Conservation (phyloP, 2,113 vertebrate species). For the Aleadryas rufinucha region DNA sequence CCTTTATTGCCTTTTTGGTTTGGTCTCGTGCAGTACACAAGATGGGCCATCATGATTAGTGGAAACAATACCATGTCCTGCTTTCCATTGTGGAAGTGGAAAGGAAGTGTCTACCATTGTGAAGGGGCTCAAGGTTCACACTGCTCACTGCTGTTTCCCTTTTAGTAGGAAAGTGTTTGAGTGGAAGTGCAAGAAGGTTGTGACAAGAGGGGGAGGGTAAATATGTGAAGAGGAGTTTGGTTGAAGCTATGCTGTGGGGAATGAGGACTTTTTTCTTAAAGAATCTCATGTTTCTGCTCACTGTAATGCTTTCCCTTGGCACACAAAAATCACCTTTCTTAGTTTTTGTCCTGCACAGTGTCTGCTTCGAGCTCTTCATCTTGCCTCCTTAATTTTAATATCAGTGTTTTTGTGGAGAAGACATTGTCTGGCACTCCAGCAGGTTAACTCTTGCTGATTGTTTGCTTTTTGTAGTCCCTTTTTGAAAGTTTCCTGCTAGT, state of each 20-base stretch:
- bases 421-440: not conserved
- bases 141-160: not conserved
- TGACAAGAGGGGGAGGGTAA: not conserved
- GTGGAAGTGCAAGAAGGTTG: not conserved
- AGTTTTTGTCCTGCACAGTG: not conserved
- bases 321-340: not conserved
- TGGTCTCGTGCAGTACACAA: not conserved
- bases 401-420: not conserved
- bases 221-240: not conserved
- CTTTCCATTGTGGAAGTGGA: not conserved
- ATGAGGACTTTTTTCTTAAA: not conserved
- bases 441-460: not conserved
- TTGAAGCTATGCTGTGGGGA: not conserved
- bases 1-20: not conserved
- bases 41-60: fast-evolving
- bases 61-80: not conserved
- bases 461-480: not conserved
- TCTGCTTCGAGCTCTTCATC: not conserved
- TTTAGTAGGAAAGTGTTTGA: not conserved
- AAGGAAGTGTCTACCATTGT: not conserved
- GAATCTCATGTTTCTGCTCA: not conserved
- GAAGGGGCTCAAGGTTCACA: not conserved
- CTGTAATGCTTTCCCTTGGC: not conserved
- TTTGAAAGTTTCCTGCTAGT: not conserved
- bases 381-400: not conserved